Conservation (phyloP, 1,140 invertebrate genomes). For the Calephelis nemesis region DNA sequence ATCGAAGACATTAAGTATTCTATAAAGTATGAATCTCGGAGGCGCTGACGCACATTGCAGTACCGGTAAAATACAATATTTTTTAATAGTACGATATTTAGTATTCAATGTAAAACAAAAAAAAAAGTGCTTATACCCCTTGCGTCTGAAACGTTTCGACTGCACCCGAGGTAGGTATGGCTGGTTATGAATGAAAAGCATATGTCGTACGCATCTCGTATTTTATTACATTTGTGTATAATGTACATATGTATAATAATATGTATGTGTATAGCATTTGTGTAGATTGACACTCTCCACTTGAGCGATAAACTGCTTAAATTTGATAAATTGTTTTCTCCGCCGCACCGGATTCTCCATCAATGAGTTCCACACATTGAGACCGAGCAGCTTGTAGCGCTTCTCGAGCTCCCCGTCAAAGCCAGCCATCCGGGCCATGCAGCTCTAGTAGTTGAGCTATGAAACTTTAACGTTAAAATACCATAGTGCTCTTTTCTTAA, state of each 20-base stretch:
- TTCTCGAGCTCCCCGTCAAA: slow-evolving; percentile 4
- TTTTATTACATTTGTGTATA: slow-evolving; percentile 6
- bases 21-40: not conserved
- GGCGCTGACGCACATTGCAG: not conserved
- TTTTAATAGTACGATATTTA: slow-evolving; percentile 4
- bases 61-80: not conserved
- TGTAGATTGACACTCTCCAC: not conserved
- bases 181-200: slow-evolving; percentile 1
- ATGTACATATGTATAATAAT: no score
- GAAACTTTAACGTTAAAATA: no score
- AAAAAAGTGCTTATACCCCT: not conserved
- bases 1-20: not conserved
- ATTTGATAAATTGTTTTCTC: not conserved
- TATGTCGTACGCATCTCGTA: not conserved
- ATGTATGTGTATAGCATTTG: no score
- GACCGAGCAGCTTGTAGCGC: slow-evolving; percentile 2
- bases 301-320: slow-evolving; percentile 1
- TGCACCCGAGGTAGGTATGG: not conserved
- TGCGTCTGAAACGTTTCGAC: not conserved
- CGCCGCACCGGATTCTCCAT: slow-evolving; percentile 4
- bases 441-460: no score
- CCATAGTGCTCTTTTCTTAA: no score
- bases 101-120: slow-evolving; percentile 4
- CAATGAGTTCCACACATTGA: slow-evolving; percentile 1
- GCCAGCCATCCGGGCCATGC: slow-evolving; percentile 1